Conservation (phyloP, 2,888 invertebrate genomes). For the Cerastis rubricosa region DNA sequence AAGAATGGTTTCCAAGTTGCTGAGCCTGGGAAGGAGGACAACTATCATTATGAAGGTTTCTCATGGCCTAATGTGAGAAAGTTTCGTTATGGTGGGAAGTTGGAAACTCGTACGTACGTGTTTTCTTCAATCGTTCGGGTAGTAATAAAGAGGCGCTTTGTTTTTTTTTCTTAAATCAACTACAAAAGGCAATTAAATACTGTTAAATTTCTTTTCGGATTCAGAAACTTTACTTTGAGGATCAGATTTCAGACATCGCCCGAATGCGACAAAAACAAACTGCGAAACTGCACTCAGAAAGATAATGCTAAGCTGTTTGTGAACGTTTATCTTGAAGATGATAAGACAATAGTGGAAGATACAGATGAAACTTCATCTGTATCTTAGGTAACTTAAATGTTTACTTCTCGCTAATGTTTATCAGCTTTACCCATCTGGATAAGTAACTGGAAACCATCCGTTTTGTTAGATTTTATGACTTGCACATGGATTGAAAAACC, state of each 20-base stretch:
- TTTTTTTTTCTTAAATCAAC: background rate
- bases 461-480: background rate
- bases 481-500: background rate
- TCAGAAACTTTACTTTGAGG: background rate
- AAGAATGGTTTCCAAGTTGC: constrained; percentile 78
- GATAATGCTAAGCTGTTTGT: constrained; percentile 51
- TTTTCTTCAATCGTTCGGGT: constrained; percentile 1
- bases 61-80: constrained; percentile 47
- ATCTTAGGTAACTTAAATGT: constrained; percentile 16
- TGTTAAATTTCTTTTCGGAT: background rate
- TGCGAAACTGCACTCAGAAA: constrained; percentile 16
- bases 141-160: constrained; percentile 5
- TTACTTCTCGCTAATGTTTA: constrained; percentile 4
- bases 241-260: background rate
- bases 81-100: constrained; percentile 34
- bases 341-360: constrained; percentile 40
- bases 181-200: background rate
- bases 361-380: too few relatives aligned
- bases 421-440: background rate
- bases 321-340: constrained; percentile 36
- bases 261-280: background rate
- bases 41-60: constrained; percentile 50
- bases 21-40: constrained; percentile 79
- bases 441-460: background rate
- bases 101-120: constrained; percentile 3